phyloP scores from a whole-genome alignment of 1,140 invertebrate genomes.

The Aphelenchoides fujianensis region DNA sequence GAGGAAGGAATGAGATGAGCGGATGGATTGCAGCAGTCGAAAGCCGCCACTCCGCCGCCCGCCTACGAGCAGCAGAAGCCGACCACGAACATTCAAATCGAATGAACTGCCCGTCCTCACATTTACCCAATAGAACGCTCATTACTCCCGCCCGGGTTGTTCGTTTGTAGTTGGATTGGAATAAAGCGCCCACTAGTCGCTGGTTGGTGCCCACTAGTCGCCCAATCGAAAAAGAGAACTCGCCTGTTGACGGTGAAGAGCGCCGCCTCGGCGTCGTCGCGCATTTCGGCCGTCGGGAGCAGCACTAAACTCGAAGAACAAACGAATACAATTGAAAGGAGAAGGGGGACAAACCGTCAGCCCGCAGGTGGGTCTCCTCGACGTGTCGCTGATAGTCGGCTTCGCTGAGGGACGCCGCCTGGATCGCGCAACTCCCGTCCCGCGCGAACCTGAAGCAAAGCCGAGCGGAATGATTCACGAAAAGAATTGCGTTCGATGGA shows the following conservation, averaged over 20 bases:
- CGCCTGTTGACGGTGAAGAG: slow-evolving; percentile 31
- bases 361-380: background rate
- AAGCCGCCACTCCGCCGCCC: background rate
- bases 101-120: too few species aligned
- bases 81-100: slow-evolving; percentile 17
- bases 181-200: slow-evolving; percentile 1
- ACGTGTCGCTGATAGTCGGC: background rate
- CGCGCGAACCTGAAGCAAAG: background rate
- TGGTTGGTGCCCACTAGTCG: too few species aligned
- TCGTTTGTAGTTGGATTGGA: slow-evolving; percentile 20
- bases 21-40: too few species aligned
- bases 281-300: background rate
- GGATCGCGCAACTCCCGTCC: background rate
- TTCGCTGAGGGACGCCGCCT: background rate
- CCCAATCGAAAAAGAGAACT: too few species aligned
- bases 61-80: background rate
- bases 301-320: background rate
- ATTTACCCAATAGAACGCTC: too few species aligned
- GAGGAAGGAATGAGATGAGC: too few species aligned
- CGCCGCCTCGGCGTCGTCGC: background rate
- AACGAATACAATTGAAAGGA: background rate
- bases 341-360: background rate
- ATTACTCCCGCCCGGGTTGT: too few species aligned
- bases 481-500: background rate
- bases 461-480: too few species aligned